These are phyloP conservation scores for Colinus virginianus DNA, from an alignment of 2,113 vertebrate genomes.

Conservation along the genomic window DNA sequence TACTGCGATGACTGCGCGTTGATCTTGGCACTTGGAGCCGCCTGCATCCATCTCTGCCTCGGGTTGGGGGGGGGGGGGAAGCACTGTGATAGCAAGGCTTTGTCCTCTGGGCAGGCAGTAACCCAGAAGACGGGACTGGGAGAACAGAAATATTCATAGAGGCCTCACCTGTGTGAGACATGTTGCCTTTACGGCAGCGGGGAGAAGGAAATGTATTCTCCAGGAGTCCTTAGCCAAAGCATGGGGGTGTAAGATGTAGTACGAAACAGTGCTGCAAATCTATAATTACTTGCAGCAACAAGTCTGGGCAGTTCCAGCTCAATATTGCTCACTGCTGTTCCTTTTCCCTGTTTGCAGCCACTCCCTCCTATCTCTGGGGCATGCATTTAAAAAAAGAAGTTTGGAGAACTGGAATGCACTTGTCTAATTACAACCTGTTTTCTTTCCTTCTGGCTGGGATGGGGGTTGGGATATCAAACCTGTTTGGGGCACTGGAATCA, in stretches of 20 bases:
- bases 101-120: neutral
- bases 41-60: neutral
- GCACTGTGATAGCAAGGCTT: neutral
- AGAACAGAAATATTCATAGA: accelerated
- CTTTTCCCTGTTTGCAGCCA: constrained; percentile 42
- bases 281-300: constrained; percentile 67
- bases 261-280: constrained; percentile 34
- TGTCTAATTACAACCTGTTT: constrained; percentile 67
- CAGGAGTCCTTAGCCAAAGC: neutral
- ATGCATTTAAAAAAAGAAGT: constrained; percentile 32
- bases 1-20: neutral
- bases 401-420: constrained; percentile 67
- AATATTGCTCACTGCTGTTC: constrained; percentile 44
- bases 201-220: neutral
- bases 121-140: neutral
- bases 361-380: constrained; percentile 76
- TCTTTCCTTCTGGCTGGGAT: constrained; percentile 59
- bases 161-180: neutral
- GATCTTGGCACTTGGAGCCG: neutral
- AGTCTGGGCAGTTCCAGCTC: constrained; percentile 76
- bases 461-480: constrained; percentile 60
- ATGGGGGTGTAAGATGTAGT: constrained; percentile 46
- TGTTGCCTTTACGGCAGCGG: neutral
- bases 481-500: constrained; percentile 20
- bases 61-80: no score